Evolutionary conservation across 2,113 vertebrate genomes (phyloP).

Genomic region (Indicator maculatus): DNA sequence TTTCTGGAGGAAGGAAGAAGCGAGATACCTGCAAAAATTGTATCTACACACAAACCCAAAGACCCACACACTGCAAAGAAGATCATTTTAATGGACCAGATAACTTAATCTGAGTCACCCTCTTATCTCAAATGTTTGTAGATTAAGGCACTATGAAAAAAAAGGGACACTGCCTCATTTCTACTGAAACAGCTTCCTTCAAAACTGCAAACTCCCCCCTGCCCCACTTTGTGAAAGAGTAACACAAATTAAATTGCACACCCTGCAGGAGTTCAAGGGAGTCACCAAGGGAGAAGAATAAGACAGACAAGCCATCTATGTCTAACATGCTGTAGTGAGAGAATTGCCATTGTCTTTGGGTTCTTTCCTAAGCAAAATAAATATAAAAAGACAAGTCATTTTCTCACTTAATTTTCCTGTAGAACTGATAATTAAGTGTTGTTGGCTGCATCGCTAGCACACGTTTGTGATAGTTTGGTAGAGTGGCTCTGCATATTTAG

Average conservation of each 20-base stretch:
- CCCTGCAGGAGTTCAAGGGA: not conserved
- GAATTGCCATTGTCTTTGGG: conserved; percentile 63
- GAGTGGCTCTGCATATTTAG: conserved; percentile 82
- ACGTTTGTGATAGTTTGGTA: conserved; percentile 77
- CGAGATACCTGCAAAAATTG: not conserved
- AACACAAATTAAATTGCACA: not conserved
- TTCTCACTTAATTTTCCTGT: conserved; percentile 86
- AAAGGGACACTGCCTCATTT: not conserved
- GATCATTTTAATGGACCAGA: not conserved
- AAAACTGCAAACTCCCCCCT: not conserved
- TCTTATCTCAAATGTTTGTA: not conserved
- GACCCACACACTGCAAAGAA: not conserved
- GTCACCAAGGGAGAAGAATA: not conserved
- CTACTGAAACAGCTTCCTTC: not conserved
- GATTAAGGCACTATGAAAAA: not conserved
- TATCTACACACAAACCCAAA: not conserved
- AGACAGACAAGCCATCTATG: conserved; percentile 6
- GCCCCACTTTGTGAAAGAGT: not conserved
- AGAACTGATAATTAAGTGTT: conserved; percentile 87
- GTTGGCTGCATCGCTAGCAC: conserved; percentile 77
- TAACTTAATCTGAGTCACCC: not conserved
- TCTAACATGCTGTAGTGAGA: conserved; percentile 45
- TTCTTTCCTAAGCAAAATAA: conserved; percentile 82
- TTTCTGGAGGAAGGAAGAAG: not conserved
- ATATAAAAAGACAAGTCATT: conserved; percentile 85